A percentile compares a stretch with the other conserved stretches of the same genome.
Evolutionary conservation across 1,140 invertebrate genomes (phyloP).

Genomic region (Mycetomoellerius zeteki): DNA sequence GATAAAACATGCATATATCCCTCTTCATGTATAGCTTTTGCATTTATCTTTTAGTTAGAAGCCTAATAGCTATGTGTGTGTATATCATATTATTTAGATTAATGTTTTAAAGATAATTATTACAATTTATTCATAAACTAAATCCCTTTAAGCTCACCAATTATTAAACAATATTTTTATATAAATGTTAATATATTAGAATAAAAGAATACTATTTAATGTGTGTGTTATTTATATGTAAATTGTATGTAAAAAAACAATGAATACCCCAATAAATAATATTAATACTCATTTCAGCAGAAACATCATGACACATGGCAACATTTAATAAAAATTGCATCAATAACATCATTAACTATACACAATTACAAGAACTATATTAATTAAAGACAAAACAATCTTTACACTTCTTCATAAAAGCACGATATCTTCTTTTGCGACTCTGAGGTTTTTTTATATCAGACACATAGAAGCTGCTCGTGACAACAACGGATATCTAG

Average conservation of each 20-base stretch:
- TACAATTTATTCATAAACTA: not conserved
- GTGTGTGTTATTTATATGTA: not conserved
- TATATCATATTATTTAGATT: not conserved
- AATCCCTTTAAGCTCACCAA: not conserved
- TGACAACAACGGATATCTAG: constrained; percentile 43
- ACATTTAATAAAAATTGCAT: not conserved
- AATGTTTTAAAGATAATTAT: not conserved
- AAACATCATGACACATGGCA: not conserved
- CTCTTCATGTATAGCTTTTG: not conserved
- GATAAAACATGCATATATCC: not conserved
- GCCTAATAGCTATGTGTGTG: not conserved
- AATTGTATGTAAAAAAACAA: not conserved
- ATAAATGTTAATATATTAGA: not conserved
- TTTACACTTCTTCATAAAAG: not conserved
- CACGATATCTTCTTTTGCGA: not conserved
- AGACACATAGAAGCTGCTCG: constrained; percentile 65
- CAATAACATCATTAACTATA: not conserved
- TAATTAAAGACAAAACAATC: not conserved
- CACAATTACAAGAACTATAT: not conserved
- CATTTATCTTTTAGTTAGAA: not conserved
- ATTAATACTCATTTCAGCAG: not conserved
- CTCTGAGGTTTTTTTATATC: constrained; percentile 54
- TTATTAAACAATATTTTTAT: not conserved
- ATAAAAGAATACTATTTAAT: not conserved
- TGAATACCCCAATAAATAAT: not conserved